A percentile compares a stretch with the other conserved stretches of the same genome.
phyloP scores from a whole-genome alignment of 2,888 invertebrate genomes.

The Notocelia uddmanniana region DNA sequence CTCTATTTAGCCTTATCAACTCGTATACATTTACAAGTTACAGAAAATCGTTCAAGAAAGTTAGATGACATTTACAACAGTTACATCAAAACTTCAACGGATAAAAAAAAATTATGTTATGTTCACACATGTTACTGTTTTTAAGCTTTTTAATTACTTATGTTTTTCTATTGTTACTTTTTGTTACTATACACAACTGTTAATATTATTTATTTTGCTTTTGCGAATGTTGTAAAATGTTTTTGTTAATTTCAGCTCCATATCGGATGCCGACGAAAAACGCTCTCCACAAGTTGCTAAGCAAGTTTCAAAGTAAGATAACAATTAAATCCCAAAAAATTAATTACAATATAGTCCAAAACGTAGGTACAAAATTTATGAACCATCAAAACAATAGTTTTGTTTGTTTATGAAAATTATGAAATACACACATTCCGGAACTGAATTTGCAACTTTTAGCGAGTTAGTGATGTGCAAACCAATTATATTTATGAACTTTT shows the following conservation, averaged over 20 bases:
- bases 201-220: conserved; percentile 18
- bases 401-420: conserved; percentile 14
- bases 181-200: neutral
- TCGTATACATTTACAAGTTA: too few relatives aligned
- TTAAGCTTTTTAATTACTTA: conserved; percentile 32
- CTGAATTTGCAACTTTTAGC: conserved; percentile 36
- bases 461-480: neutral
- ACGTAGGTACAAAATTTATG: neutral
- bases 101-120: neutral
- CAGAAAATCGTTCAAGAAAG: too few relatives aligned
- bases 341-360: neutral
- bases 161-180: conserved; percentile 7
- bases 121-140: conserved; percentile 27
- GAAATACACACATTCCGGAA: conserved; percentile 9
- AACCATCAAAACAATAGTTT: conserved; percentile 10
- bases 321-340: conserved; percentile 23
- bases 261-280: conserved; percentile 43
- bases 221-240: conserved; percentile 43
- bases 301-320: conserved; percentile 45
- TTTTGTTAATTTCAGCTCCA: conserved; percentile 45
- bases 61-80: neutral
- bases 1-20: too few relatives aligned
- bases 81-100: neutral
- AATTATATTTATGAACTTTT: neutral
- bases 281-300: conserved; percentile 38